Percentiles rank a stretch among this genome's conserved stretches.
phyloP scores from a whole-genome alignment of 2,888 invertebrate species.

The Myathropa florea region DNA sequence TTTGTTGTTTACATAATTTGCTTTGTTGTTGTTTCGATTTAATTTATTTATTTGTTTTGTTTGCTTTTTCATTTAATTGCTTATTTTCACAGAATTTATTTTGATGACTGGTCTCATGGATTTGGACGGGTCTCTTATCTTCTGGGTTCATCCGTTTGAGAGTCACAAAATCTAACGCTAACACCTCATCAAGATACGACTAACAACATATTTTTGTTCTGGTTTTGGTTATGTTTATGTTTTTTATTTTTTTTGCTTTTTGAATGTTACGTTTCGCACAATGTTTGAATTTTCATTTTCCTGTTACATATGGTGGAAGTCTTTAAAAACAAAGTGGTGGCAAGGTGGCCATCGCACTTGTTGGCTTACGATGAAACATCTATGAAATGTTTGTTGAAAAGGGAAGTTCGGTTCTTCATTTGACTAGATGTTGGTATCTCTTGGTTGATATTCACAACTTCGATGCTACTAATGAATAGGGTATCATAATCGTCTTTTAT shows the following conservation, averaged over 20 bases:
- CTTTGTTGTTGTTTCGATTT: not conserved
- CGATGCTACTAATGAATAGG: no score
- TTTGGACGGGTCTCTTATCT: not conserved
- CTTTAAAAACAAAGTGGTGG: not conserved
- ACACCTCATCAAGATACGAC: not conserved
- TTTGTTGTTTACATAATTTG: not conserved
- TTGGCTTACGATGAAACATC: not conserved
- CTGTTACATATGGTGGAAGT: not conserved
- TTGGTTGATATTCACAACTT: no score
- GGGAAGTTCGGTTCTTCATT: not conserved
- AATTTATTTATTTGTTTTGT: not conserved
- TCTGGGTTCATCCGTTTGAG: not conserved
- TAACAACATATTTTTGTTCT: not conserved
- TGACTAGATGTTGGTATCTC: no score
- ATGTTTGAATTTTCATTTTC: not conserved
- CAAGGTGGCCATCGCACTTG: not conserved
- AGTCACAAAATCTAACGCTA: not conserved
- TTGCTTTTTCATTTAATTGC: slow-evolving; percentile 29
- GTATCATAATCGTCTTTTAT: no score
- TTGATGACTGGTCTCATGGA: no score
- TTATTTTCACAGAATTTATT: slow-evolving; percentile 50
- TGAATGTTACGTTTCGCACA: not conserved
- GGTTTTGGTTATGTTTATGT: not conserved
- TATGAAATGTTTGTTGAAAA: not conserved
- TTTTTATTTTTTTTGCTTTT: not conserved